Evolutionary conservation across 2,113 vertebrate species (phyloP), one percentile per base, ranked within the genome.

Genomic region (Leptobrachium leishanense): DNA sequence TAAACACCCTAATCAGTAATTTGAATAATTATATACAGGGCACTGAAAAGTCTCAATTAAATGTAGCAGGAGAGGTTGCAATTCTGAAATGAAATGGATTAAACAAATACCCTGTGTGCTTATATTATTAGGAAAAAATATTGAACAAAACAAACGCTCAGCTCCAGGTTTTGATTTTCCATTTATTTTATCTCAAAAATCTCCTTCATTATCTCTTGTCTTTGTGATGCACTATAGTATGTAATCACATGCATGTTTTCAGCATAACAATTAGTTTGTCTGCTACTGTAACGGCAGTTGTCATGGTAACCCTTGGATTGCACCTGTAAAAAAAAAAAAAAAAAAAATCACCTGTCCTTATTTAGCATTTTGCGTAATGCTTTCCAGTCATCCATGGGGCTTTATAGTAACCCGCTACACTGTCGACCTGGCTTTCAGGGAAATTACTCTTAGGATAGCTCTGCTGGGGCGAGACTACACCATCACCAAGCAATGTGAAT

Each of bases 241-340:
- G 65, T 57, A 57, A 11, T 44, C 13, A 76, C 67, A 68, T 76
- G 65, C 64, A 76, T 68, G 41, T 68, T 76, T 46, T 65, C 31
- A 57, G 40, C 5, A n/a, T 54, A 43, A 39, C 65, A 76, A 57
- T 68, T 75, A 75, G 43, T 75, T 75, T 68, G 50, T 55, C 75
- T 76, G 43, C 42, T 39, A 15, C 64, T 66, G 55, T 50, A 76
- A 68, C 50, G 68, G 57, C 65, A 57, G 75, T 68, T 76, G 12
- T 66, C 65, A 68, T 76, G 40, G 75, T 12, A 76, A 76, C 75
- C 31, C 42, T 39, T 53, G 43, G 54, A 31, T 39, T 68, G 40
- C 64, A 59, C 55, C 55, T 59, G 10, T 15, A 59, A 59, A 12
- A 59, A 59, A 12, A 31, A 31, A 31, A 31, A 1, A 31, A 31